Percentiles rank a stretch among this genome's conserved stretches.
Conservation (phyloP, 2,888 invertebrate species). For the Liodrosophila aerea region DNA sequence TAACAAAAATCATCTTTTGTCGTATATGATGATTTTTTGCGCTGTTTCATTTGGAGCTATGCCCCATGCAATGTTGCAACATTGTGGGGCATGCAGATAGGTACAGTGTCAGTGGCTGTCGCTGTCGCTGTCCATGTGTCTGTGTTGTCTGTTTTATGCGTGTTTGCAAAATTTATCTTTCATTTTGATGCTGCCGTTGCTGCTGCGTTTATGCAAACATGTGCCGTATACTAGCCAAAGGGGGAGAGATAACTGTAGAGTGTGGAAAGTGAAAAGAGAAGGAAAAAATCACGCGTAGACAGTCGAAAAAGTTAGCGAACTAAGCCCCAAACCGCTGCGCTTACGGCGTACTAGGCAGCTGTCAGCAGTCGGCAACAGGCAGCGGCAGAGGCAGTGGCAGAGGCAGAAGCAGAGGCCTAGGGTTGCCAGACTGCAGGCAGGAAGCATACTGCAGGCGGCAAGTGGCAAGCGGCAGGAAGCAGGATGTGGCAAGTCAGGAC, state of each 20-base stretch:
- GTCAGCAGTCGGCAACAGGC: constrained; percentile 65
- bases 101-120: constrained; percentile 7
- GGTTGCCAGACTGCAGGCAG: background rate
- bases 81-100: constrained; percentile 29
- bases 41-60: background rate
- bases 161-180: constrained; percentile 72
- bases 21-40: background rate
- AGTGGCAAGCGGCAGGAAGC: constrained; percentile 4
- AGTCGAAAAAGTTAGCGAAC: constrained; percentile 35
- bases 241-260: background rate
- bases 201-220: constrained; percentile 72
- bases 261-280: constrained; percentile 1
- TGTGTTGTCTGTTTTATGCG: constrained; percentile 38
- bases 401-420: constrained; percentile 5
- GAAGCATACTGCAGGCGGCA: background rate
- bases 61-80: constrained; percentile 17
- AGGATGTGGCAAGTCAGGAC: constrained; percentile 19
- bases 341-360: constrained; percentile 52
- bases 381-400: constrained; percentile 29
- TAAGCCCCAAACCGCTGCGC: constrained; percentile 18
- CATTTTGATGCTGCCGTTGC: constrained; percentile 52
- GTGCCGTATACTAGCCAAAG: constrained; percentile 56
- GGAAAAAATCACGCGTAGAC: constrained; percentile 31
- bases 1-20: constrained; percentile 34
- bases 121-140: background rate